Base-by-base conservation (phyloP, 2,113 vertebrate genomes). In the Dromaius novaehollandiae region DNA sequence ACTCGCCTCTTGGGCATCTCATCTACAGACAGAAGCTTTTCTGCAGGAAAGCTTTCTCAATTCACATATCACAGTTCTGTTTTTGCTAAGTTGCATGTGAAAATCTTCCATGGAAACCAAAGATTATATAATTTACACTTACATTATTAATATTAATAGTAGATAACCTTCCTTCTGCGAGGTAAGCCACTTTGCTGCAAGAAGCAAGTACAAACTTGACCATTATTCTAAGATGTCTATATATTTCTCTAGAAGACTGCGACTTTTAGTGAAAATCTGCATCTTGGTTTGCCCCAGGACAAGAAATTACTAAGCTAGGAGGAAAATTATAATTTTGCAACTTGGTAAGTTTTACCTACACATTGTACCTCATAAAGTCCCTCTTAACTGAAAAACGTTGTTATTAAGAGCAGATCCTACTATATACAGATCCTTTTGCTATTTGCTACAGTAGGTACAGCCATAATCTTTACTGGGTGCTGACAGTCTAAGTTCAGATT, bases 321-420 rank as follows among this genome's bases (percentile, higher is more conserved):
- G 76, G 42, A 77, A 87, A 88, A 86, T 56, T 74, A 6, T 9
- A 74, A 80, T 46, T 96, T 92, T 96, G 70, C 73, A 79, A 90
- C 60, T 69, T 61, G 6, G 1, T 24, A 74, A 61, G n/a, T 75
- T 88, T 93, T 82, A 94, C 60, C 85, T 90, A 93, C 93, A 94
- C 64, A 88, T 68, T 79, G 73, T 71, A 89, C 93, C 94, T 95
- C 85, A 90, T 60, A 96, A 93, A 97, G 96, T 56, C 42, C n/a
- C 58, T 82, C 73, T 95, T 96, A 92, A 96, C 81, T 95, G 82
- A 97, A 70, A 88, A 96, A 95, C 95, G 79, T 71, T 94, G 74
- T 94, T 97, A 95, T 75, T 96, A 93, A 86, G 73, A 86, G 78
- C 25, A 94, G 38, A 96, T 85, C 73, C 56, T 58, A 10, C 60